Percentiles rank a stretch among this genome's conserved stretches.
Conservation (phyloP, 1,140 invertebrate genomes). For the Streblospio benedicti region DNA sequence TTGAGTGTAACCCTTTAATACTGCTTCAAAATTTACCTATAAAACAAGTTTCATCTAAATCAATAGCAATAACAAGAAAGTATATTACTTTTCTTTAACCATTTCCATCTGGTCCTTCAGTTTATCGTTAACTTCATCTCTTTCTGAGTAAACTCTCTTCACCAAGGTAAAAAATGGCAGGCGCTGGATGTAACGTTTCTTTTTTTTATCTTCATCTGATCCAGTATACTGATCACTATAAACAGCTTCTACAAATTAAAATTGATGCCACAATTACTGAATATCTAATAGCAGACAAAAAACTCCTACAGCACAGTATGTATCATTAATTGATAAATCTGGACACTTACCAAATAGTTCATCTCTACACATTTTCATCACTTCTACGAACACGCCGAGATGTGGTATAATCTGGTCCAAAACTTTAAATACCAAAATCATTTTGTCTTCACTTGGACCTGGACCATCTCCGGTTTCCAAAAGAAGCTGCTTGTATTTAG, state of each 20-base stretch:
- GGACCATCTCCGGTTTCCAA: slow-evolving; percentile 23
- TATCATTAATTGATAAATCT: too few relatives aligned
- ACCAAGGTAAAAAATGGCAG: slow-evolving; percentile 38
- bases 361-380: slow-evolving; percentile 34
- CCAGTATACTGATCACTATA: slow-evolving; percentile 39
- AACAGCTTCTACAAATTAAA: slow-evolving; percentile 30
- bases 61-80: too few relatives aligned
- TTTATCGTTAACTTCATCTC: slow-evolving; percentile 29
- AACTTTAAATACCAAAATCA: slow-evolving; percentile 35
- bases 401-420: slow-evolving; percentile 40
- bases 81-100: slow-evolving; percentile 41
- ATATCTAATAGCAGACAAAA: background rate
- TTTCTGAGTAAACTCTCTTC: slow-evolving; percentile 24
- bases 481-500: slow-evolving; percentile 37
- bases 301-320: too few relatives aligned
- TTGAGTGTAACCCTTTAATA: too few relatives aligned
- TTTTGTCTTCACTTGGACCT: slow-evolving; percentile 33
- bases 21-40: too few relatives aligned
- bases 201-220: slow-evolving; percentile 9
- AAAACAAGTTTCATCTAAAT: too few relatives aligned
- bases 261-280: background rate
- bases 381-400: slow-evolving; percentile 36
- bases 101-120: slow-evolving; percentile 36
- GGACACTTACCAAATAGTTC: slow-evolving; percentile 37
- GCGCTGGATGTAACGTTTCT: slow-evolving; percentile 23